Percentiles rank a stretch among this genome's conserved stretches.
phyloP scores from a whole-genome alignment of 2,113 vertebrate species.

The Seriola dumerili region DNA sequence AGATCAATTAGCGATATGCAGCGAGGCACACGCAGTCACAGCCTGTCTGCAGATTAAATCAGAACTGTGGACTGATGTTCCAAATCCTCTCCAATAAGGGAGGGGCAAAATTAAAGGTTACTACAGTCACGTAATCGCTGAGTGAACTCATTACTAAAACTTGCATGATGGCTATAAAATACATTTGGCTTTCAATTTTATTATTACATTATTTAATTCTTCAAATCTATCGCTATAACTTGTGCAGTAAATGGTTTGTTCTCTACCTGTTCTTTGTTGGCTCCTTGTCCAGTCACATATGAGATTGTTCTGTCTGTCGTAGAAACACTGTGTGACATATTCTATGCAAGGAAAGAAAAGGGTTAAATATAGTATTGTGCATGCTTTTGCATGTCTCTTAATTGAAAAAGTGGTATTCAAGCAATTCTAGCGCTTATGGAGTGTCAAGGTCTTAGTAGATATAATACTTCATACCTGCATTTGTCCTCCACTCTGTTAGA shows the following conservation, averaged over 20 bases:
- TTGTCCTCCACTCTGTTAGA: slow-evolving; percentile 75
- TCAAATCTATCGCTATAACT: not conserved
- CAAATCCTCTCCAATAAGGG: not conserved
- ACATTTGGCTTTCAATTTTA: not conserved
- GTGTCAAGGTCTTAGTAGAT: not conserved
- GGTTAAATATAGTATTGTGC: not conserved
- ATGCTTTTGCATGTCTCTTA: not conserved
- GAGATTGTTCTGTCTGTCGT: slow-evolving; percentile 76
- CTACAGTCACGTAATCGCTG: slow-evolving; percentile 26
- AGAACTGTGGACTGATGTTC: slow-evolving; percentile 48
- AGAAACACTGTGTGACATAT: slow-evolving; percentile 86
- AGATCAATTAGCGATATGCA: slow-evolving; percentile 60
- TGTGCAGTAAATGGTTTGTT: not conserved
- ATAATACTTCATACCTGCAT: slow-evolving; percentile 69
- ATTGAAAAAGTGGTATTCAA: not conserved
- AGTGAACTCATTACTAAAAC: slow-evolving; percentile 7
- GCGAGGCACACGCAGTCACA: slow-evolving; percentile 13
- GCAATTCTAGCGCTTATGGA: not conserved
- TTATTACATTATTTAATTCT: not conserved
- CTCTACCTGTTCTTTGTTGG: slow-evolving; percentile 78
- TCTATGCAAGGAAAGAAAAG: slow-evolving; percentile 70
- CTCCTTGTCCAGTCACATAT: slow-evolving; percentile 87
- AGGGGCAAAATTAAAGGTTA: slow-evolving; percentile 30
- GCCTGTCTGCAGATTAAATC: slow-evolving; percentile 42
- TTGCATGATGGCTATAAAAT: not conserved